A percentile compares a stretch with the other conserved stretches of the same genome.
Evolutionary conservation across 2,797 vertebrate genomes (phyloP).

Genomic region (Neosilurus hyrtlii): DNA sequence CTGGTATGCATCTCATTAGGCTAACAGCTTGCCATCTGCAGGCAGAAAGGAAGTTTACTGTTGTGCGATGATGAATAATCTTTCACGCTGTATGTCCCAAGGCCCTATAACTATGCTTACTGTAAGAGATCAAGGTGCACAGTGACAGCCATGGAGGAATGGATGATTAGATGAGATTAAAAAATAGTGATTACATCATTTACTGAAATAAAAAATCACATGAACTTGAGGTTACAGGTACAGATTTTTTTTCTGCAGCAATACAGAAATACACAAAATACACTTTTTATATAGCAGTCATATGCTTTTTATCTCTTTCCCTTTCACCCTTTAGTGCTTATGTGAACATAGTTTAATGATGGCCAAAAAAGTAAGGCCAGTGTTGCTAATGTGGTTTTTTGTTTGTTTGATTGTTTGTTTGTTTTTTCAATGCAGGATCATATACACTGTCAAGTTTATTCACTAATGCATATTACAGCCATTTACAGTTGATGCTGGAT

Average conservation of each 20-base stretch:
- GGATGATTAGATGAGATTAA: slow-evolving; percentile 26
- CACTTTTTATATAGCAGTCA: no score
- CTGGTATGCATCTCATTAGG: slow-evolving; percentile 76
- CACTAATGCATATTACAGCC: background rate
- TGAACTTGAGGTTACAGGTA: background rate
- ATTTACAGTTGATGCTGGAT: background rate
- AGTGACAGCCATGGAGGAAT: slow-evolving; percentile 24
- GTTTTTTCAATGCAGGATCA: background rate
- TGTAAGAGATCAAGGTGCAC: slow-evolving; percentile 53
- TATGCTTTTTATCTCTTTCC: background rate
- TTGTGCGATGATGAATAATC: slow-evolving; percentile 75
- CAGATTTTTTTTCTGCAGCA: background rate
- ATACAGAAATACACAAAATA: background rate
- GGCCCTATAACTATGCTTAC: slow-evolving; percentile 51
- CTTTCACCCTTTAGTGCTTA: background rate
- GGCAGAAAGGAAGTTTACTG: slow-evolving; percentile 73
- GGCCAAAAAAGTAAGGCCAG: background rate
- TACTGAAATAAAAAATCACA: background rate
- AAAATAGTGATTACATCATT: background rate
- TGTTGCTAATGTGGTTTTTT: background rate
- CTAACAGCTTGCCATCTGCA: slow-evolving; percentile 76
- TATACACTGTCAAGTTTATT: background rate
- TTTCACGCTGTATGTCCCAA: slow-evolving; percentile 66
- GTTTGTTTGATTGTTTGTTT: no score
- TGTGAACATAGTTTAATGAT: background rate